A percentile compares a stretch with the other conserved stretches of the same genome.
Evolutionary conservation across 23 tunicate species (phyloP).

Genomic region (Halocynthia roretzi): DNA sequence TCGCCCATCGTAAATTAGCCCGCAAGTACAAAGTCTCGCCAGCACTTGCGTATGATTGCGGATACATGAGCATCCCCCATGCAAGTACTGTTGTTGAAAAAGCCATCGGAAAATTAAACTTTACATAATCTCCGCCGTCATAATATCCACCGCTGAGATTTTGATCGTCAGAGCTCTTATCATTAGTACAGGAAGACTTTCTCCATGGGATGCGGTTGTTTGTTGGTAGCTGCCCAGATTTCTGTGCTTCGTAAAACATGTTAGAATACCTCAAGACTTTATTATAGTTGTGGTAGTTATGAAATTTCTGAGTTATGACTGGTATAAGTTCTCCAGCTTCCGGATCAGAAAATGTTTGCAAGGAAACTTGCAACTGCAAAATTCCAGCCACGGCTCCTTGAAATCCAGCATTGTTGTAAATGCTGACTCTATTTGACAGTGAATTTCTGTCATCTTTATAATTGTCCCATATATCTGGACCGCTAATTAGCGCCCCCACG

Average conservation of each 20-base stretch:
- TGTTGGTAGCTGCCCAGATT: constrained; percentile 71
- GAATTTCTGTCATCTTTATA: constrained; percentile 42
- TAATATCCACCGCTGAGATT: constrained; percentile 96
- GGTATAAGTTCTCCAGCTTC: constrained; percentile 71
- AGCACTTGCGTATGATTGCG: constrained; percentile 58
- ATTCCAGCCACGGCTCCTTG: constrained; percentile 90
- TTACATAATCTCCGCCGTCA: constrained; percentile 84
- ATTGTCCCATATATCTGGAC: constrained; percentile 89
- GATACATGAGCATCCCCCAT: constrained; percentile 65
- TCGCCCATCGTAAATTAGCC: constrained; percentile 82
- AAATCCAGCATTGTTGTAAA: constrained; percentile 82
- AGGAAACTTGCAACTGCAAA: constrained; percentile 64
- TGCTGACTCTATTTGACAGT: constrained; percentile 40
- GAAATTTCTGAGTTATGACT: constrained; percentile 43
- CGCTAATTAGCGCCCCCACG: constrained; percentile 84
- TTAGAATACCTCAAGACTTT: constrained; percentile 63
- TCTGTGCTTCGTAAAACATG: constrained; percentile 93
- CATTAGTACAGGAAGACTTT: constrained; percentile 58
- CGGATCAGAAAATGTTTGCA: constrained; percentile 90
- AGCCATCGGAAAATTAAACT: constrained; percentile 98
- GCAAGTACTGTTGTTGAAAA: constrained; percentile 85
- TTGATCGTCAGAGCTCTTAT: constrained; percentile 44
- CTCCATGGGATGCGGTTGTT: constrained; percentile 80
- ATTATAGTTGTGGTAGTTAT: constrained; percentile 65
- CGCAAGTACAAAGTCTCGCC: constrained; percentile 47